Evolutionary conservation across 2,888 invertebrate genomes (phyloP).

Genomic region (Thelaira solivaga): DNA sequence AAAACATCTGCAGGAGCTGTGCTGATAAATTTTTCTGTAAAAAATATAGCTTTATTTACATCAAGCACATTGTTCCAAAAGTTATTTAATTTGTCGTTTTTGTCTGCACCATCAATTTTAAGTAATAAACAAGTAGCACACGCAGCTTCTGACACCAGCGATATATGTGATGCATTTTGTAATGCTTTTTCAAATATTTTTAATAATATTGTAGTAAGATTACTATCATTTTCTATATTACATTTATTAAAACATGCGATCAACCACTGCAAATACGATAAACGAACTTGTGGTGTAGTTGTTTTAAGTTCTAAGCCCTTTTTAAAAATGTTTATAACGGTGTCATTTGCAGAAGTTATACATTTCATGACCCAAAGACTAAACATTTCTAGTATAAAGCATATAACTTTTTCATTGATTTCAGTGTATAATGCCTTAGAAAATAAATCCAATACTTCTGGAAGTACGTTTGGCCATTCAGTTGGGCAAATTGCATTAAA

Average conservation of each 20-base stretch:
- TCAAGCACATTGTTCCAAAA: conserved; percentile 86
- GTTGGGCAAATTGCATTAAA: conserved; percentile 82
- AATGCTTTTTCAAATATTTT: conserved; percentile 86
- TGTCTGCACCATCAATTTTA: conserved; percentile 79
- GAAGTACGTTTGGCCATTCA: conserved; percentile 80
- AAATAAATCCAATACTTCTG: conserved; percentile 82
- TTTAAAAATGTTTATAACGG: conserved; percentile 83
- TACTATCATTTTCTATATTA: conserved; percentile 75
- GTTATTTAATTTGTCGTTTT: conserved; percentile 76
- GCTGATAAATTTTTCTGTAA: conserved; percentile 88
- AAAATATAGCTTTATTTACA: conserved; percentile 86
- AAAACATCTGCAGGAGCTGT: conserved; percentile 85
- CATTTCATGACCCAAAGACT: conserved; percentile 86
- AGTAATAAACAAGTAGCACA: conserved; percentile 83
- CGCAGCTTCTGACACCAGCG: conserved; percentile 84
- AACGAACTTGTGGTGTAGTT: conserved; percentile 86
- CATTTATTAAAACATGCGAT: conserved; percentile 81
- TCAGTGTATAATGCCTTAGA: conserved; percentile 89
- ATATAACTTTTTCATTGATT: conserved; percentile 93
- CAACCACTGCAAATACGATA: conserved; percentile 87
- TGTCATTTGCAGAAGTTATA: conserved; percentile 81
- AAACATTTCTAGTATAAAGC: conserved; percentile 88
- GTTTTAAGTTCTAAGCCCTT: conserved; percentile 87
- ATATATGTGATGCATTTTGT: conserved; percentile 85
- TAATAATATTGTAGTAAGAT: conserved; percentile 81